Conservation (phyloP, 92 coral and sea anemone genomes). For the Palythoa grandiflora region DNA sequence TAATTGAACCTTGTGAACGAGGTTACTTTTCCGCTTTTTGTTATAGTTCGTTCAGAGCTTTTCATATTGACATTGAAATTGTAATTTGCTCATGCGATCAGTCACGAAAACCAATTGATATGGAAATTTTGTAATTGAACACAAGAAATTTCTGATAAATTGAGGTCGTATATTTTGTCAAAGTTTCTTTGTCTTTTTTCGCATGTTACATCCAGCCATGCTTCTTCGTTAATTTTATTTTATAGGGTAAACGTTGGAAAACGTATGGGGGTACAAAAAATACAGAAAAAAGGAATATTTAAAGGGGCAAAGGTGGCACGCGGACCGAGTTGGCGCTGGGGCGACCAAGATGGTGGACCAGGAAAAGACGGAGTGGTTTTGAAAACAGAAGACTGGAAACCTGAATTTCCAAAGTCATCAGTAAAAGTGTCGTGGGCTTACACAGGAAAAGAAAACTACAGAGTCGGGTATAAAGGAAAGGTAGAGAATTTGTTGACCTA, state of each 20-base stretch:
- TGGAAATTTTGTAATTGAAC: too few species aligned
- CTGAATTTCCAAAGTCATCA: constrained; percentile 22
- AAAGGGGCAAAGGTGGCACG: constrained; percentile 5
- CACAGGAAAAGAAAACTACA: constrained; percentile 14
- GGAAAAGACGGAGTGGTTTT: constrained; percentile 32
- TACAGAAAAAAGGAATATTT: constrained; percentile 35
- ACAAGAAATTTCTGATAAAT: too few species aligned
- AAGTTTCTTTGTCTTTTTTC: too few species aligned
- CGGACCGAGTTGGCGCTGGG: constrained; percentile 27
- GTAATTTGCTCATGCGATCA: too few species aligned
- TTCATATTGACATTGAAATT: too few species aligned
- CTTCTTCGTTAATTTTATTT: not conserved
- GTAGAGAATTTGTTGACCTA: not conserved
- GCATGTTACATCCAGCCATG: too few species aligned
- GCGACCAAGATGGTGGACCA: constrained; percentile 23
- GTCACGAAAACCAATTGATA: too few species aligned
- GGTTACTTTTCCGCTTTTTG: too few species aligned
- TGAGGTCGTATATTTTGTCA: too few species aligned
- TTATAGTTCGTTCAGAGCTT: too few species aligned
- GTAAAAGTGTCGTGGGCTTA: constrained; percentile 28
- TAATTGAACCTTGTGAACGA: too few species aligned
- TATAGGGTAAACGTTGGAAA: constrained; percentile 4
- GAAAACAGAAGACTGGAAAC: constrained; percentile 25
- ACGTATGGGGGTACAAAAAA: constrained; percentile 24
- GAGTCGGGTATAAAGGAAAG: constrained; percentile 18